These are phyloP conservation scores for Drosophila tristis DNA, from an alignment of 1,140 invertebrate species.

Conservation along the genomic window DNA sequence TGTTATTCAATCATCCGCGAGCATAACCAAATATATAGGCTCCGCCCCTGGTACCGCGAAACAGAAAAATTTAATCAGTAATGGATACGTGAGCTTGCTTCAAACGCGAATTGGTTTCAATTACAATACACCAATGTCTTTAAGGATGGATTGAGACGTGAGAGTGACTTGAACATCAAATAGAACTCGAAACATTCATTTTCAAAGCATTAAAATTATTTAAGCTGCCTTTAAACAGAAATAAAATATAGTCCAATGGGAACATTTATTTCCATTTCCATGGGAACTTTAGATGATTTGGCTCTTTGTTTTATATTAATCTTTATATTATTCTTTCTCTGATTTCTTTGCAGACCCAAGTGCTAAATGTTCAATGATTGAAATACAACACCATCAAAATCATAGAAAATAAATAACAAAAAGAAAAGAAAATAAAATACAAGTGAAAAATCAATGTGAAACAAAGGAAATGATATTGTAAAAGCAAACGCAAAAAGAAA, in stretches of 20 bases:
- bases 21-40: slow-evolving; percentile 13
- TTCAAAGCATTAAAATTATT: no score
- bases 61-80: slow-evolving; percentile 6
- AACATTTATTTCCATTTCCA: slow-evolving; percentile 4
- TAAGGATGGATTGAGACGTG: no score
- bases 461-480: slow-evolving; percentile 54
- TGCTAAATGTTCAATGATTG: slow-evolving; percentile 54
- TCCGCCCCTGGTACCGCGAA: neutral
- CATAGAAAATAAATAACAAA: slow-evolving; percentile 23
- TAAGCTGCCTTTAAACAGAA: neutral
- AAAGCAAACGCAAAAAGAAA: slow-evolving; percentile 22
- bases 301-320: slow-evolving; percentile 10
- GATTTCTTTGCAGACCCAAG: slow-evolving; percentile 41
- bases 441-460: slow-evolving; percentile 23
- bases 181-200: no score
- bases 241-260: neutral
- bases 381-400: slow-evolving; percentile 57
- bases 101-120: no score
- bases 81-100: slow-evolving; percentile 4
- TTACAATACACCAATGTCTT: no score
- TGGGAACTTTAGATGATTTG: slow-evolving; percentile 1
- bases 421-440: slow-evolving; percentile 1
- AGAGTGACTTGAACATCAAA: no score
- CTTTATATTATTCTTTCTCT: slow-evolving; percentile 12
- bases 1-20: slow-evolving; percentile 13